Base-by-base conservation (phyloP, 1,140 invertebrate species). In the Polyergus mexicanus region DNA sequence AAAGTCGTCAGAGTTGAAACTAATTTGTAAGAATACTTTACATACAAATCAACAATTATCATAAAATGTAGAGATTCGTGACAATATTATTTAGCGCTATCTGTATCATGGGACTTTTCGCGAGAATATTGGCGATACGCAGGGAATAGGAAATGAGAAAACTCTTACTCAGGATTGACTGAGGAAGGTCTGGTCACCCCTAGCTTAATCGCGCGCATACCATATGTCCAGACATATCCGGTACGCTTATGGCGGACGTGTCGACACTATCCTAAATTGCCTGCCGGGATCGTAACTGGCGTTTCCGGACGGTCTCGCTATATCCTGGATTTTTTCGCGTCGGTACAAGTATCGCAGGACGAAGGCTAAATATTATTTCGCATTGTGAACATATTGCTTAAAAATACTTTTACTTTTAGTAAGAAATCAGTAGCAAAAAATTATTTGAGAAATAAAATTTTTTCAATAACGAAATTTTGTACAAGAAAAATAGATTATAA, bases 201-300 rank as follows among this genome's bases (percentile, higher is more conserved):
- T 66, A 84, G 69, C 74, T 89, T 89, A 86, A 89, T 84, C 87
- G 78, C 63, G 88, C 78, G 68, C 78, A 89, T 89, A 89, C 77
- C 88, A 84, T 89, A 89, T 89, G 88, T 88, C 84, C 60, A 54
- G 66, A 22, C 84, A 84, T 84, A 89, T 89, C 72, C 88, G 88
- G 77, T 58, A 86, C 72, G 77, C 71, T 86, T 89, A 89, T 86
- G 77, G 84, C 87, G 71, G 66, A 86, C 77, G 69, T 81, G 84
- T 84, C 72, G 77, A 74, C 77, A 60, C 74, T 83, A 32, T 84
- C 66, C 72, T 80, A 89, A 89, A 89, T 89, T 89, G 88, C 85
- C 74, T 32, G 60, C 51, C 77, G 51, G 65, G 71, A 77, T 76
- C 60, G 38, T 69, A 58, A 75, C 41, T 72, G 28, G 41, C 71